Evolutionary conservation across 2,113 vertebrate genomes (phyloP).

Genomic region (Rutilus rutilus): DNA sequence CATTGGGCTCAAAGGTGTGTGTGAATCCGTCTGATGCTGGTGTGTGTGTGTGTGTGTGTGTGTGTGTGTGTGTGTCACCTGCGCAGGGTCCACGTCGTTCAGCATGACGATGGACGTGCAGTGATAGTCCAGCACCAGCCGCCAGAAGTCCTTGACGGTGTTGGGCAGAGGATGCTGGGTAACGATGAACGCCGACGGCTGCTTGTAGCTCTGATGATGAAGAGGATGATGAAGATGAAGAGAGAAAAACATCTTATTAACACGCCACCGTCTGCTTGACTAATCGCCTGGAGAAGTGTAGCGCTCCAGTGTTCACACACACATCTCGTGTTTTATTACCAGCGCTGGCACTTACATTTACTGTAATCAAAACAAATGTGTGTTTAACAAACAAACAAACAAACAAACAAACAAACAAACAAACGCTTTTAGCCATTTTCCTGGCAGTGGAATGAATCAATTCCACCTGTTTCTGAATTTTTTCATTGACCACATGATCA

Average conservation of each 20-base stretch:
- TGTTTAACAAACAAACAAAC: not conserved
- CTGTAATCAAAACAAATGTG: constrained; percentile 57
- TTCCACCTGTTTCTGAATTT: constrained; percentile 59
- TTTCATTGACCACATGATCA: constrained; percentile 57
- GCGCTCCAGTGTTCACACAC: not conserved
- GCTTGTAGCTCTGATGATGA: constrained; percentile 91
- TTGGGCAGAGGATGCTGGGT: constrained; percentile 98
- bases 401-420: constrained; percentile 1
- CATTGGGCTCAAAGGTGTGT: too few species aligned
- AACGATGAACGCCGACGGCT: constrained; percentile 96
- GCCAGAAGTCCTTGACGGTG: constrained; percentile 98
- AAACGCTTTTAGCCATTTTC: constrained; percentile 50
- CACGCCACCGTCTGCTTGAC: too few species aligned
- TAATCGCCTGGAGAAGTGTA: not conserved
- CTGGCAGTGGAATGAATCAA: constrained; percentile 57
- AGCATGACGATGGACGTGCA: constrained; percentile 98
- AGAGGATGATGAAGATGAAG: not conserved
- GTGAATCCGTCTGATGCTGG: too few species aligned
- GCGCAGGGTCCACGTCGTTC: constrained; percentile 95
- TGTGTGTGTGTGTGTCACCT: constrained; percentile 72
- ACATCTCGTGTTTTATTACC: constrained; percentile 29
- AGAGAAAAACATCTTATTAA: not conserved
- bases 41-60: too few species aligned
- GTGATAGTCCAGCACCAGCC: constrained; percentile 95
- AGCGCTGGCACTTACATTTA: constrained; percentile 40